Evolutionary conservation across 2,888 invertebrate genomes (phyloP).

Genomic region (Leucania comma): DNA sequence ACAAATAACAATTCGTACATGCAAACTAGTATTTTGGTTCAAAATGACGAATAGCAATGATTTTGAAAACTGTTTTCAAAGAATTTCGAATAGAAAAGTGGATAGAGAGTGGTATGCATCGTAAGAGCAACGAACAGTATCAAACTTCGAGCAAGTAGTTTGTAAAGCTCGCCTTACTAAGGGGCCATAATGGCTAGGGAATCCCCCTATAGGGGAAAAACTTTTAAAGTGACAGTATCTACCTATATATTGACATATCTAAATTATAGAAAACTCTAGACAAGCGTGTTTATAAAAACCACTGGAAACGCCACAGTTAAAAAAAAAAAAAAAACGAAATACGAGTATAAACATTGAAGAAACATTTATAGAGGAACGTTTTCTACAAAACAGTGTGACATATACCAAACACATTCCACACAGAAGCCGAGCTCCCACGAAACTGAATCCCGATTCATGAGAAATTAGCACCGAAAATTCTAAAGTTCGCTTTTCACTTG

Average conservation of each 20-base stretch:
- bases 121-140: conserved; percentile 23
- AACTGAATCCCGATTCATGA: conserved; percentile 47
- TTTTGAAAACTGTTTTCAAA: not conserved
- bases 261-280: conserved; percentile 8
- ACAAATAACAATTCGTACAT: conserved; percentile 34
- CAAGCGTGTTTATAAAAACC: conserved; percentile 5
- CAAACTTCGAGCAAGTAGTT: conserved; percentile 36
- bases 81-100: conserved; percentile 2
- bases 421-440: conserved; percentile 25
- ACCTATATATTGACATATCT: conserved; percentile 5
- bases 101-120: not conserved
- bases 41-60: not conserved
- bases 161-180: conserved; percentile 30
- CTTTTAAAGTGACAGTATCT: conserved; percentile 37
- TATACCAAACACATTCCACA: conserved; percentile 24
- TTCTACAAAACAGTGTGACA: conserved; percentile 17
- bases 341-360: not conserved
- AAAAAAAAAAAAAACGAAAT: not conserved
- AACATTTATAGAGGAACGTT: conserved; percentile 16
- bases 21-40: conserved; percentile 9
- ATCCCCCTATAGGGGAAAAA: conserved; percentile 25
- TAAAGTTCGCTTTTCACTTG: conserved; percentile 55
- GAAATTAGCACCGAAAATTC: conserved; percentile 51
- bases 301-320: conserved; percentile 38
- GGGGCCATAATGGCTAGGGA: conserved; percentile 40